Conservation (phyloP, 2,113 vertebrate genomes). For the Notothenia rossii region DNA sequence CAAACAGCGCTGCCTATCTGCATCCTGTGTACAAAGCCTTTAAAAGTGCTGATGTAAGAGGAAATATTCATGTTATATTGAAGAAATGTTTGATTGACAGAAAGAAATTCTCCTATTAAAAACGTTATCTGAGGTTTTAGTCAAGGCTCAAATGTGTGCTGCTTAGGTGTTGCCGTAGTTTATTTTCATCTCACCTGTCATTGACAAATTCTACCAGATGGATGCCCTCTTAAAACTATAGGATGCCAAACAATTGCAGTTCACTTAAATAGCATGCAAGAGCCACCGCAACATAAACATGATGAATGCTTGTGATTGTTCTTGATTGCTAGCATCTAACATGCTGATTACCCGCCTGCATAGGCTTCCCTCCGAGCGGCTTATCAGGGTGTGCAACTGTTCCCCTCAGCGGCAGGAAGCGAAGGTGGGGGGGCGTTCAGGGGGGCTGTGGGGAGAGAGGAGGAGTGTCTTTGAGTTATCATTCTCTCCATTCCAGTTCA, state of each 20-base stretch:
- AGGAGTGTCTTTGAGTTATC: slow-evolving; percentile 16
- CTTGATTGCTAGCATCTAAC: slow-evolving; percentile 74
- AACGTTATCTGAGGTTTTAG: background rate
- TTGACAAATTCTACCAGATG: background rate
- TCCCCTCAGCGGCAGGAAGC: slow-evolving; percentile 75
- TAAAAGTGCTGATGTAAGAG: background rate
- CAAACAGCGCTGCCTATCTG: slow-evolving; percentile 23
- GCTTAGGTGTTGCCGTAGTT: background rate
- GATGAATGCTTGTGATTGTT: slow-evolving; percentile 74
- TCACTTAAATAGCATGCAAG: slow-evolving; percentile 42
- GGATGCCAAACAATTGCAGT: slow-evolving; percentile 17
- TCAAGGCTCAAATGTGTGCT: background rate
- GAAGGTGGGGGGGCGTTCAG: slow-evolving; percentile 44
- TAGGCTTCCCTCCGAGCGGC: slow-evolving; percentile 63
- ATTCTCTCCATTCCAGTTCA: slow-evolving; percentile 21
- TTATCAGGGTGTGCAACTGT: slow-evolving; percentile 79
- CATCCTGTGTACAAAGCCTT: slow-evolving; percentile 44
- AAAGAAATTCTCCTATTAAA: background rate
- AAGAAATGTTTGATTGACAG: background rate
- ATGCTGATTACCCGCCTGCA: slow-evolving; percentile 70
- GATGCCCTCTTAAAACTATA: background rate
- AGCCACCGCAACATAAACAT: slow-evolving; percentile 61
- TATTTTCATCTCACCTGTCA: background rate
- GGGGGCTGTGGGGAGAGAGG: slow-evolving; percentile 38
- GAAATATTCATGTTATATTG: slow-evolving; percentile 12